A percentile compares a stretch with the other conserved stretches of the same genome.
Conservation (phyloP, 2,113 vertebrate species). For the Centropus bengalensis region DNA sequence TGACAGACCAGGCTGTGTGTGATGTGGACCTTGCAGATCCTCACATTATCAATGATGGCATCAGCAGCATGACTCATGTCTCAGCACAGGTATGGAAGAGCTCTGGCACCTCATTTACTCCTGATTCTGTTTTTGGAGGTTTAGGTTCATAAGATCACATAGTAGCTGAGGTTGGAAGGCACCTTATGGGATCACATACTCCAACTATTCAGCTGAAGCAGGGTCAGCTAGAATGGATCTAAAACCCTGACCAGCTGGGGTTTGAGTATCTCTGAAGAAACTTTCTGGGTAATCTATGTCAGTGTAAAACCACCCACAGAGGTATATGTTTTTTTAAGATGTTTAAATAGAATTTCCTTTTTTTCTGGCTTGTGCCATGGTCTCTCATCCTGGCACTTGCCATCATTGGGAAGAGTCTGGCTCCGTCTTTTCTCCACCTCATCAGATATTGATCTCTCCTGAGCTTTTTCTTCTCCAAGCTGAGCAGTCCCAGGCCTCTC, state of each 20-base stretch:
- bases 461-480: neutral
- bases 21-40: neutral
- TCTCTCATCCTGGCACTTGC: neutral
- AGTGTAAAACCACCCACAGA: neutral
- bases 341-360: neutral
- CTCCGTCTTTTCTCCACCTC: neutral
- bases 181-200: neutral
- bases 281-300: neutral
- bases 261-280: neutral
- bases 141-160: neutral
- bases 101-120: neutral
- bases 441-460: neutral
- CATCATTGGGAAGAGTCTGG: neutral
- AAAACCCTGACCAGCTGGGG: neutral
- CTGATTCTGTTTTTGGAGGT: neutral
- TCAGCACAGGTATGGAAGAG: neutral
- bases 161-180: neutral
- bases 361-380: neutral
- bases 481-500: neutral
- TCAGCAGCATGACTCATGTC: rapidly evolving
- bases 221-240: neutral
- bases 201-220: neutral
- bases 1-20: neutral
- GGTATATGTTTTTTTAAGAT: too few relatives aligned
- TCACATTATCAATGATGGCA: neutral